These are phyloP conservation scores for Nothoprocta perdicaria DNA, from an alignment of 2,113 vertebrate genomes.

Conservation along the genomic window DNA sequence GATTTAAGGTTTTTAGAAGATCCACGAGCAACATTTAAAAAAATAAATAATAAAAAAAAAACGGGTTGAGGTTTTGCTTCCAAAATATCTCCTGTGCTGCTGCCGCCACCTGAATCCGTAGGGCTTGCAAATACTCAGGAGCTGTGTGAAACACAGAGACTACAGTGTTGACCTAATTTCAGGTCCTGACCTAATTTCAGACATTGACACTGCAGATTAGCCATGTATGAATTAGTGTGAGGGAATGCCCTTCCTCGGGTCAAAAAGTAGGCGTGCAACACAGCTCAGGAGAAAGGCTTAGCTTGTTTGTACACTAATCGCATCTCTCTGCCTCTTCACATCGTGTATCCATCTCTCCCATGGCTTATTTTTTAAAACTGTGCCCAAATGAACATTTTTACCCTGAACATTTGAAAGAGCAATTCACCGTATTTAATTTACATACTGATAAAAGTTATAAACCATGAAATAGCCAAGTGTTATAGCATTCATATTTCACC, in stretches of 20 bases:
- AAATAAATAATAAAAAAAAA: background rate
- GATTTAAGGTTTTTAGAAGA: background rate
- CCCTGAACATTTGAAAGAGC: background rate
- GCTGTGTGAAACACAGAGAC: background rate
- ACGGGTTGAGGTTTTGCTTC: background rate
- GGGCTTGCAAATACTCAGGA: background rate
- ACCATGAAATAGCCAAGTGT: conserved; percentile 32
- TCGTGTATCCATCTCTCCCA: background rate
- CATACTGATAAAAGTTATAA: conserved; percentile 30
- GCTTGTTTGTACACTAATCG: background rate
- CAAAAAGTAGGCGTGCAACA: background rate
- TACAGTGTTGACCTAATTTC: background rate
- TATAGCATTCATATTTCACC: background rate
- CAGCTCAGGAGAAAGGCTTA: background rate
- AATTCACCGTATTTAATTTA: background rate
- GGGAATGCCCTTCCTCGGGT: background rate
- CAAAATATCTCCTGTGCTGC: background rate
- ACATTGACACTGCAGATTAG: background rate
- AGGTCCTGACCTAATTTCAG: background rate
- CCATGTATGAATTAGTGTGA: accelerated
- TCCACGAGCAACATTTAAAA: background rate
- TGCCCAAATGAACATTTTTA: conserved; percentile 1
- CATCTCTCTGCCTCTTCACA: background rate
- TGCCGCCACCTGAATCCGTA: background rate
- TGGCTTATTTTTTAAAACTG: background rate